phyloP scores from a whole-genome alignment of 2,888 invertebrate species.

The Reticulitermes lucifugus region DNA sequence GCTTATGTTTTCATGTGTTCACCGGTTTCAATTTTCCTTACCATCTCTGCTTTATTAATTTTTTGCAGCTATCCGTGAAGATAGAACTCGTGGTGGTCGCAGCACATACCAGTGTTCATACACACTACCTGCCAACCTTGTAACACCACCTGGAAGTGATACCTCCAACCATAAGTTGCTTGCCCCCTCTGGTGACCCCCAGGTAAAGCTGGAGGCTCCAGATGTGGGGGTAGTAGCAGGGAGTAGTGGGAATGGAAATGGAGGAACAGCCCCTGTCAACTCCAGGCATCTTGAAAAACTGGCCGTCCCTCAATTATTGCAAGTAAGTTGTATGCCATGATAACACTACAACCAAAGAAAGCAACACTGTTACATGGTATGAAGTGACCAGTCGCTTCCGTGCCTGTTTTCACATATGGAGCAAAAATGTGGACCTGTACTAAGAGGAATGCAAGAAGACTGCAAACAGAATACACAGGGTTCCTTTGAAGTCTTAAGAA shows the following conservation, averaged over 20 bases:
- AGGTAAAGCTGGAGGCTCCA: constrained; percentile 58
- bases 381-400: no score
- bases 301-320: constrained; percentile 75
- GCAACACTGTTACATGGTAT: no score
- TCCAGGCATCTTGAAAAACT: constrained; percentile 57
- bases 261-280: constrained; percentile 47
- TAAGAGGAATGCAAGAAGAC: no score
- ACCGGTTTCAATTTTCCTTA: no score
- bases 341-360: no score
- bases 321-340: constrained; percentile 65
- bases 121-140: constrained; percentile 76
- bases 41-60: no score
- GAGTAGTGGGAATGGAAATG: constrained; percentile 41
- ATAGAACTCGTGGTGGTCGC: constrained; percentile 93
- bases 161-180: constrained; percentile 55
- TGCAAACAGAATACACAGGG: no score
- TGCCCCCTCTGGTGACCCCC: constrained; percentile 55
- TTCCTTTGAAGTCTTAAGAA: no score
- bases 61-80: constrained; percentile 86
- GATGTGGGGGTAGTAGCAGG: constrained; percentile 54
- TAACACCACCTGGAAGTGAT: constrained; percentile 68
- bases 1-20: no score
- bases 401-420: no score
- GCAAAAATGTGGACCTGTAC: no score
- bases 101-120: constrained; percentile 97